Evolutionary conservation across 2,888 invertebrate genomes (phyloP).

Genomic region (Pharmacophagus antenor): DNA sequence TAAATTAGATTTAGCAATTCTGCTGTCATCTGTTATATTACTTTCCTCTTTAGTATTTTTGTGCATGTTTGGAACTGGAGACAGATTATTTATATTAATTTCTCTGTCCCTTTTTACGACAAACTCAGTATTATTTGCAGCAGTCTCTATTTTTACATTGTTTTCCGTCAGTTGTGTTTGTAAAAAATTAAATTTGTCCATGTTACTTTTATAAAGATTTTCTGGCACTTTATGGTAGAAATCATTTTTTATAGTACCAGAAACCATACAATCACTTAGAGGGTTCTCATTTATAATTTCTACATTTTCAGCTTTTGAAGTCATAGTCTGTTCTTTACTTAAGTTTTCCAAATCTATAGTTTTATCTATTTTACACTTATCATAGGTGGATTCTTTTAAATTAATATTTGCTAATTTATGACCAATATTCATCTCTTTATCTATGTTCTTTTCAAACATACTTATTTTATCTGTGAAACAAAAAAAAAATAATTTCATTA

Average conservation of each 20-base stretch:
- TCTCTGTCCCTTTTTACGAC: conserved; percentile 41
- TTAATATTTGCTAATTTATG: conserved; percentile 61
- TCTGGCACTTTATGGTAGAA: conserved; percentile 47
- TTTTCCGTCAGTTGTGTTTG: conserved; percentile 65
- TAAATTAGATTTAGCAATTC: conserved; percentile 56
- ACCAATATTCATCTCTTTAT: conserved; percentile 58
- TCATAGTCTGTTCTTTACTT: conserved; percentile 25
- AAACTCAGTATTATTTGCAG: conserved; percentile 41
- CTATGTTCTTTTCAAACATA: conserved; percentile 71
- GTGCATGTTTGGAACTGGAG: conserved; percentile 33
- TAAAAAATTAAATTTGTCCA: conserved; percentile 67
- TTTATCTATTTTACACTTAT: conserved; percentile 53
- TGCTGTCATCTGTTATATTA: conserved; percentile 68
- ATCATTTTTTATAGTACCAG: conserved; percentile 46
- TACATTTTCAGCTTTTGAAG: conserved; percentile 8
- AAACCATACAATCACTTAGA: conserved; percentile 34
- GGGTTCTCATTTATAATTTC: conserved; percentile 29
- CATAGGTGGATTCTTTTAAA: conserved; percentile 55
- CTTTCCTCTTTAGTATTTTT: conserved; percentile 41
- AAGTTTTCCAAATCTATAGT: conserved; percentile 36
- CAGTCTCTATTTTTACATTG: conserved; percentile 42
- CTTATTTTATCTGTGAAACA: conserved; percentile 79
- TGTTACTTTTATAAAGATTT: conserved; percentile 64
- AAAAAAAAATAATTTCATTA: conserved; percentile 35
- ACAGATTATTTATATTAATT: conserved; percentile 39